Base-by-base conservation (phyloP, 2,888 invertebrate species). In the Meandrusa payeni region DNA sequence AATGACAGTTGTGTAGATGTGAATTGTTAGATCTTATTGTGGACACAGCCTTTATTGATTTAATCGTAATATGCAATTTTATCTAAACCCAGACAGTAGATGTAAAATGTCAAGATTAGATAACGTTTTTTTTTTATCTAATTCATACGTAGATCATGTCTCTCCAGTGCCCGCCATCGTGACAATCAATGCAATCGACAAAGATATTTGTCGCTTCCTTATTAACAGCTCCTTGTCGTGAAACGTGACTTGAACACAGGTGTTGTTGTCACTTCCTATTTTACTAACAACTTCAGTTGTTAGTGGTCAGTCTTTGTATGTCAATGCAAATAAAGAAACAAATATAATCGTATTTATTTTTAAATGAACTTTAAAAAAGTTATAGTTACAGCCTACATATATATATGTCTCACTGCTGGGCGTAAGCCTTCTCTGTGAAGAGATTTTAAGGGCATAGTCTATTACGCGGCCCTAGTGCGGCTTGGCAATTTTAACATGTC, bases 121-220 rank as follows among this genome's bases (percentile, higher is more conserved):
- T 29, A 29, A 29, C 4, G 7, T 2, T 15, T 4, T 13, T n/a
- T n/a, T 27, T 27, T 13, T 11, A n/a, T 12, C 12, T 31, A n/a
- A 19, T 10, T 9, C 6, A 15, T 28, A 7, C 9, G 17, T 9
- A 29, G 2, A 17, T 23, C 19, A 29, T 19, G 13, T 10, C 20
- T 37, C 10, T 13, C 6, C 7, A 7, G 7, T 6, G 2, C n/a
- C 15, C 7, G n/a, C 26, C 22, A 6, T 31, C 5, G 24, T 22
- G 3, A 23, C 15, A 26, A 2, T 20, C 27, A 24, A 37, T 38
- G 29, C 37, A 32, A 27, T 37, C 22, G 12, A 10, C 37, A 27
- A 32, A 15, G 10, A 37, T 34, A 37, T 38, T 46, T 38, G 49
- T 49, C 39, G 44, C 46, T 49, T 49, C 47, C 49, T 49, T 49